These are phyloP conservation scores for Benitochromis conjunctus DNA, from an alignment of 2,113 vertebrate genomes.

Conservation along the genomic window DNA sequence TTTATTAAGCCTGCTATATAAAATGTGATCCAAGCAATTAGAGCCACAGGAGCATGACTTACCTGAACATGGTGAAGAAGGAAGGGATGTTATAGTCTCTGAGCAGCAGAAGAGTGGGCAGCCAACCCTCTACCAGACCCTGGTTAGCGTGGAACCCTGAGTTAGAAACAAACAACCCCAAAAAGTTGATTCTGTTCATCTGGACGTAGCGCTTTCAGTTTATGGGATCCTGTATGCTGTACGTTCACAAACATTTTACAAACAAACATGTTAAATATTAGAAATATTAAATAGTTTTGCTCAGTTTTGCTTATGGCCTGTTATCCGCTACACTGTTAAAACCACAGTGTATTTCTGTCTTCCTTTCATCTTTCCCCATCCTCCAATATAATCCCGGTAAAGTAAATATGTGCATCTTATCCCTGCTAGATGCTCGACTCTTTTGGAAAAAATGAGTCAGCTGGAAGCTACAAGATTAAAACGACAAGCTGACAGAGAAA, in stretches of 20 bases:
- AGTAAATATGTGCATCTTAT: background rate
- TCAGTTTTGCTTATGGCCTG: background rate
- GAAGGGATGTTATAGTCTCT: constrained; percentile 87
- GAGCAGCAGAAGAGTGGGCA: constrained; percentile 89
- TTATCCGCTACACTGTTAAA: background rate
- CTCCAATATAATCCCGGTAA: background rate
- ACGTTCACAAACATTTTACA: background rate
- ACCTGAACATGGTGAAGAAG: constrained; percentile 88
- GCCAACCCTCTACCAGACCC: constrained; percentile 83
- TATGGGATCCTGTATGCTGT: background rate
- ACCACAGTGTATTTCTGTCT: background rate
- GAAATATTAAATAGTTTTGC: background rate
- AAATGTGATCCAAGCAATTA: background rate
- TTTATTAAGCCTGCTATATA: background rate
- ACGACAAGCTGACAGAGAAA: background rate
- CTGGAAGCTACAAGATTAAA: background rate
- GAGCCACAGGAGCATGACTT: background rate
- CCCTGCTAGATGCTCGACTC: background rate
- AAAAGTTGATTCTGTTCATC: no score
- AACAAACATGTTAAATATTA: background rate
- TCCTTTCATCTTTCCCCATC: background rate
- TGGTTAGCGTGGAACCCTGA: constrained; percentile 86
- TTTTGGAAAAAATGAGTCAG: background rate
- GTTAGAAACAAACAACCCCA: background rate
- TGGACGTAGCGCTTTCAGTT: no score